A percentile compares a stretch with the other conserved stretches of the same genome.
phyloP scores from a whole-genome alignment of 2,797 vertebrate species.

The Rhabdomys pumilio region DNA sequence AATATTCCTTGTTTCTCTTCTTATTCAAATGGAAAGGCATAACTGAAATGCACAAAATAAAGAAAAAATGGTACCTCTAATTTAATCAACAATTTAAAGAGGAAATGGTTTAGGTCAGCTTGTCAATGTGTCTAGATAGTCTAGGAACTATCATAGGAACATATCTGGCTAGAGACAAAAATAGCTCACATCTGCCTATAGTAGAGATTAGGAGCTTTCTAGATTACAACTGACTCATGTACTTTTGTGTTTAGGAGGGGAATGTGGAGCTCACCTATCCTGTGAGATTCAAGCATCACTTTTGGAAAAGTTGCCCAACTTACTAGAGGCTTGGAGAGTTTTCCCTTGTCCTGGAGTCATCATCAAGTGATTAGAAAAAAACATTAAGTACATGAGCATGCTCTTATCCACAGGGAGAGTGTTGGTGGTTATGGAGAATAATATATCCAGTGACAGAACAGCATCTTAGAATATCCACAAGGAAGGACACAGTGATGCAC shows the following conservation, averaged over 20 bases:
- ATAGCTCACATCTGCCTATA: neutral
- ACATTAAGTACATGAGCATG: neutral
- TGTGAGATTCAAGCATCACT: neutral
- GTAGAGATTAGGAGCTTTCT: neutral
- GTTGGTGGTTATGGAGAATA: neutral
- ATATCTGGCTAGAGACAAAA: neutral
- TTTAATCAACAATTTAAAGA: neutral
- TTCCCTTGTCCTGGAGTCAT: no score
- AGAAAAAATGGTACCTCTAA: neutral
- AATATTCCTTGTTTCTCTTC: neutral
- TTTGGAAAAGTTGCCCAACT: neutral
- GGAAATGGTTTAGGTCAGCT: neutral
- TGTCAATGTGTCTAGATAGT: neutral
- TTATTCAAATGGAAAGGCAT: neutral
- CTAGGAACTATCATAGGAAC: neutral
- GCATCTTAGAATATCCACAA: no score
- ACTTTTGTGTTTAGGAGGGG: neutral
- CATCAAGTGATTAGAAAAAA: no score
- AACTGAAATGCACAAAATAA: neutral
- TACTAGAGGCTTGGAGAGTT: neutral
- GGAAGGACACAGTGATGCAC: neutral
- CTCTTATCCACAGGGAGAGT: neutral
- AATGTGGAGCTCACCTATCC: neutral
- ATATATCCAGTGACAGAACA: neutral
- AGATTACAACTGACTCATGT: neutral